phyloP scores from a whole-genome alignment of 1,140 invertebrate species.

The Laodelphax striatellus region DNA sequence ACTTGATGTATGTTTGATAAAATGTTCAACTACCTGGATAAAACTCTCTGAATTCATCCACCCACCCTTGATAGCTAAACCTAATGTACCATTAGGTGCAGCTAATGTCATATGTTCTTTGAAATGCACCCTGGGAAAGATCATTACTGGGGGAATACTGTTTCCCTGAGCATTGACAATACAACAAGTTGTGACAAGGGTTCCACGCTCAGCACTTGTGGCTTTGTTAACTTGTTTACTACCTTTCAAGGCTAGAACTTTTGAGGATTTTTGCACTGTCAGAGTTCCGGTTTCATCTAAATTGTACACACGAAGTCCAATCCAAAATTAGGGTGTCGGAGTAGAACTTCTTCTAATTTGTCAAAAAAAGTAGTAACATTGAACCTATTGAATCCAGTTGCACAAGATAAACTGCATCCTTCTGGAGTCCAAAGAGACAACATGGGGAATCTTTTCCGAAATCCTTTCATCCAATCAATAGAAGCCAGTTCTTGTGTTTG shows the following conservation, averaged over 20 bases:
- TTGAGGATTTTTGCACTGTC: slow-evolving; percentile 26
- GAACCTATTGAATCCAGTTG: slow-evolving; percentile 25
- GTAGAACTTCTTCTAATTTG: slow-evolving; percentile 16
- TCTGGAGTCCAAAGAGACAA: slow-evolving; percentile 27
- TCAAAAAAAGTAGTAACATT: slow-evolving; percentile 22
- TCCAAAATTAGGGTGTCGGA: not conserved
- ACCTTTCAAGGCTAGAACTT: slow-evolving; percentile 24
- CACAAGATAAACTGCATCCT: slow-evolving; percentile 25
- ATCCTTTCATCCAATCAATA: not conserved
- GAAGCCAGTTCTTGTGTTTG: no score
- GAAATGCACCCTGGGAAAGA: slow-evolving; percentile 26
- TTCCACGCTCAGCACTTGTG: slow-evolving; percentile 24
- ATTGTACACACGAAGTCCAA: slow-evolving; percentile 21
- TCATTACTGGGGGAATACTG: slow-evolving; percentile 25
- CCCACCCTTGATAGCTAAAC: slow-evolving; percentile 6
- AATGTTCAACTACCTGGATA: slow-evolving; percentile 18
- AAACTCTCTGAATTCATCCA: slow-evolving; percentile 6
- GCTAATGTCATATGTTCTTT: slow-evolving; percentile 23
- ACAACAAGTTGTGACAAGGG: slow-evolving; percentile 21
- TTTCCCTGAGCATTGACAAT: slow-evolving; percentile 24
- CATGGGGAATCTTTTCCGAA: slow-evolving; percentile 24
- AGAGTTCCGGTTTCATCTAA: slow-evolving; percentile 21
- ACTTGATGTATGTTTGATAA: slow-evolving; percentile 19
- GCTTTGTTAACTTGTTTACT: slow-evolving; percentile 23
- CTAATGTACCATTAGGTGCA: slow-evolving; percentile 24